Base-by-base conservation (phyloP, 37 sponge, comb jelly and placozoan species). In the Ianthella basta region DNA sequence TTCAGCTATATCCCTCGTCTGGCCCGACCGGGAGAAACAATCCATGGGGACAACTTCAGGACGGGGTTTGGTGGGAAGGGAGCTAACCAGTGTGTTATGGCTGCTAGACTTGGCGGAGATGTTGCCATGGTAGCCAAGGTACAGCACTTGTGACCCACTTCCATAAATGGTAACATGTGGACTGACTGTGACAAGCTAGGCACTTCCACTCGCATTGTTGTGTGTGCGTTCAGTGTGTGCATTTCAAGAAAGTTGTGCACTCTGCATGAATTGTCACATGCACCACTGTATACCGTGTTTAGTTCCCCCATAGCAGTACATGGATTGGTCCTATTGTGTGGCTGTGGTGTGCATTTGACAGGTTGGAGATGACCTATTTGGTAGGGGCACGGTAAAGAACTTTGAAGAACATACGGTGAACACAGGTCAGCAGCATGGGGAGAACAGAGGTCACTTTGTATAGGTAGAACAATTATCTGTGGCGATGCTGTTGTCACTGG, bases 41-140 rank as follows among this genome's bases (percentile, higher is more conserved):
- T 98, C 40, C 72, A 84, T 34, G 97, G 99, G 4, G 66, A 68
- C 80, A 79, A 82, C 38, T 95, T 98, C 79, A 78, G 72, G 41
- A 87, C 57, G 5, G 99, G 99, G 23, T 98, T 92, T 75, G 99
- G 99, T 20, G 99, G 99, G 33, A 98, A 98, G 78, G 99, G 99
- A 36, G 99, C 99, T 50, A 98, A 98, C 83, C 99, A 98, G 90
- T 96, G 97, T 66, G 91, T 98, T 20, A 96, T 95, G 97, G 95
- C 99, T n/a, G 93, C 97, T 20, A 88, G 84, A 63, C 89, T 96
- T n/a, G 99, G 99, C 34, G 92, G 92, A 53, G 74, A 25, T 20
- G 89, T 91, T 64, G 95, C 92, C 37, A 96, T 98, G 94, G 91
- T 98, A 67, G 99, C 97, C 8, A 98, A 96, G 82, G 93, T 95